Conservation (phyloP, 2,797 vertebrate species). For the Nannoperca obscura region DNA sequence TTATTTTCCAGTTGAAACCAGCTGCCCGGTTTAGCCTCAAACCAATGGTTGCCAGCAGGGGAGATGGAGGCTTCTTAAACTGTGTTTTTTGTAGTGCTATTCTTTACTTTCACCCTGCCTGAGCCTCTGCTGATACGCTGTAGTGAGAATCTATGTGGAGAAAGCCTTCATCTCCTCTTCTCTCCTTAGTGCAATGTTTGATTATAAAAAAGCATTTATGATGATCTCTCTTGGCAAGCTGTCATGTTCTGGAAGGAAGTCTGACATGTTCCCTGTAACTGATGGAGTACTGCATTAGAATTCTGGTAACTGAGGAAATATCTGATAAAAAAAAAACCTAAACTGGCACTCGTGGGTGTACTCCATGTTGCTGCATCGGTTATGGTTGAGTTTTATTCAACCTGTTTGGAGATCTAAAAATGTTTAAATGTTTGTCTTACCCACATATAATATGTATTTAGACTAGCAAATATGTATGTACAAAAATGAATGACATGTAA, state of each 20-base stretch:
- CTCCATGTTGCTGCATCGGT: slow-evolving; percentile 83
- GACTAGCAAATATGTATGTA: slow-evolving; percentile 89
- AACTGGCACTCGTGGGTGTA: slow-evolving; percentile 77
- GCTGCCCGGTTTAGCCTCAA: slow-evolving; percentile 60
- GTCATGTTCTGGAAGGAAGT: slow-evolving; percentile 47
- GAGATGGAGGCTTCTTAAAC: slow-evolving; percentile 51
- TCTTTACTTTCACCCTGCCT: slow-evolving; percentile 34
- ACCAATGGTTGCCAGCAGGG: slow-evolving; percentile 48
- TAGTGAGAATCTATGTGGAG: slow-evolving; percentile 9
- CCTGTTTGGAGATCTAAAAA: slow-evolving; percentile 84
- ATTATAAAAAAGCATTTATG: slow-evolving; percentile 74
- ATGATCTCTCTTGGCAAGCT: slow-evolving; percentile 54
- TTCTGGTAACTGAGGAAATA: slow-evolving; percentile 57
- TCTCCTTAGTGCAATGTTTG: slow-evolving; percentile 76
- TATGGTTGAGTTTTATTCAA: slow-evolving; percentile 97
- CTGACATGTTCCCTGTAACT: slow-evolving; percentile 44
- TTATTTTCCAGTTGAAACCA: slow-evolving; percentile 47
- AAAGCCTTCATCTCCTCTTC: slow-evolving; percentile 56
- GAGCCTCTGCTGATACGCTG: slow-evolving; percentile 15
- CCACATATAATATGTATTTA: slow-evolving; percentile 89
- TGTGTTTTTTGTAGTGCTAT: slow-evolving; percentile 33
- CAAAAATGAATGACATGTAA: slow-evolving; percentile 84
- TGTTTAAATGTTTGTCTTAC: slow-evolving; percentile 85
- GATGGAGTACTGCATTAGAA: slow-evolving; percentile 58
- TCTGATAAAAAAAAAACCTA: slow-evolving; percentile 25